Percentiles rank a stretch among this genome's conserved stretches.
These are phyloP conservation scores for Hippocampus abdominalis DNA, from an alignment of 2,113 vertebrate genomes.

Conservation along the genomic window DNA sequence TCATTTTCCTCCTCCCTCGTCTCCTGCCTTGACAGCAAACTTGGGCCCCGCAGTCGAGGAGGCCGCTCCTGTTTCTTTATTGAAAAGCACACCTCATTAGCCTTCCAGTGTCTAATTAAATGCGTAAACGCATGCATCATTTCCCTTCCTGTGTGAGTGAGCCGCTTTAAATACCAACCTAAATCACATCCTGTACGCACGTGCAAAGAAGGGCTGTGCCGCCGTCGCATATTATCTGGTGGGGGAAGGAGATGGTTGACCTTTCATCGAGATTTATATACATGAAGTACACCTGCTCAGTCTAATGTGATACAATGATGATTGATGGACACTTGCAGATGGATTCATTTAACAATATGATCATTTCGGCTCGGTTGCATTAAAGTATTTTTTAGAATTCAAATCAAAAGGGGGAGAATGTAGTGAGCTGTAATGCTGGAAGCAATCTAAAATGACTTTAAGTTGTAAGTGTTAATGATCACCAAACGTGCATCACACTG, in stretches of 20 bases:
- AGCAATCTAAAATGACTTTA: too few relatives aligned
- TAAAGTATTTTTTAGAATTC: not conserved
- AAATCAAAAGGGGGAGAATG: not conserved
- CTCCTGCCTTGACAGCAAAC: not conserved
- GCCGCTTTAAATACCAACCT: slow-evolving; percentile 56
- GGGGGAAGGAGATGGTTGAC: slow-evolving; percentile 24
- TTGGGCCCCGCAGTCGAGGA: not conserved
- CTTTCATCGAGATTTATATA: not conserved
- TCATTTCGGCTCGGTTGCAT: too few relatives aligned
- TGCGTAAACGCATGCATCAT: slow-evolving; percentile 59
- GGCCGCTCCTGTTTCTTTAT: slow-evolving; percentile 51
- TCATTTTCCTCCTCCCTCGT: slow-evolving; percentile 6
- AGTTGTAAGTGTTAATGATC: too few relatives aligned
- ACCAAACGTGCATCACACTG: too few relatives aligned
- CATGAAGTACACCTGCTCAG: not conserved
- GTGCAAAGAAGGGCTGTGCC: slow-evolving; percentile 3
- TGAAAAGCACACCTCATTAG: slow-evolving; percentile 52
- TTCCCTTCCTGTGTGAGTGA: slow-evolving; percentile 52
- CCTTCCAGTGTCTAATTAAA: slow-evolving; percentile 55
- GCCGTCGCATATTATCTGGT: slow-evolving; percentile 37
- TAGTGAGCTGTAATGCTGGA: too few relatives aligned
- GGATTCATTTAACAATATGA: too few relatives aligned
- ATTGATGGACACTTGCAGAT: not conserved
- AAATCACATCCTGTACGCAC: slow-evolving; percentile 48
- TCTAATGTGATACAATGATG: not conserved